These are phyloP conservation scores for Seriola quinqueradiata DNA, from an alignment of 2,113 vertebrate genomes.

Conservation along the genomic window DNA sequence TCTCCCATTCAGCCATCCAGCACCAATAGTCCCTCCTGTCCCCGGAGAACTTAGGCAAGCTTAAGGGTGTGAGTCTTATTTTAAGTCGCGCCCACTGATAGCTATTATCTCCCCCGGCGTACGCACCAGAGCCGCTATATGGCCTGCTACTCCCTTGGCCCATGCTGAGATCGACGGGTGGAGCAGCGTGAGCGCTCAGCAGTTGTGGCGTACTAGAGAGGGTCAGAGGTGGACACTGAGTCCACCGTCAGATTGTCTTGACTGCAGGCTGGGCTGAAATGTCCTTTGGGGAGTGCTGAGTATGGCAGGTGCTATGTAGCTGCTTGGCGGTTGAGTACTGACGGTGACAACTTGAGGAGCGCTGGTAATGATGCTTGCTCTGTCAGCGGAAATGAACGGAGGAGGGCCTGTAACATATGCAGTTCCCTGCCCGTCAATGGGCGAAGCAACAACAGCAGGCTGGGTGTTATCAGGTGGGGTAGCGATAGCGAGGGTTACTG, in stretches of 20 bases:
- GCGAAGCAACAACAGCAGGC: neutral
- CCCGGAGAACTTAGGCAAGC: slow-evolving; percentile 2
- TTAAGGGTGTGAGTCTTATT: slow-evolving; percentile 17
- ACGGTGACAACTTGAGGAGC: too few relatives aligned
- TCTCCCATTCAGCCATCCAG: slow-evolving; percentile 6
- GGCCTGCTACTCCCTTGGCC: neutral
- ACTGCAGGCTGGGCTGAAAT: too few relatives aligned
- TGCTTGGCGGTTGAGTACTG: too few relatives aligned
- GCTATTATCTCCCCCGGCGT: neutral
- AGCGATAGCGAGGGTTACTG: neutral
- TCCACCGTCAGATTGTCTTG: too few relatives aligned
- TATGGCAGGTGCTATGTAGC: too few relatives aligned
- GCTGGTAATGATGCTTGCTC: too few relatives aligned
- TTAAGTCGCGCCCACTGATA: neutral
- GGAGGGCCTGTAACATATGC: neutral
- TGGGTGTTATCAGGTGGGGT: neutral
- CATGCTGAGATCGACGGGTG: neutral
- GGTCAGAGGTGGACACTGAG: neutral
- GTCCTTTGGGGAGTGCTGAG: too few relatives aligned
- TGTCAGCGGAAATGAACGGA: too few relatives aligned
- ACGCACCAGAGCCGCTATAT: neutral
- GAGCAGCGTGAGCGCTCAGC: neutral
- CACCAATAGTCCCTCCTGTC: slow-evolving; percentile 3
- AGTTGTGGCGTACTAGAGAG: neutral
- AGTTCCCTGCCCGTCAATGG: neutral